Conservation (phyloP, 2,113 vertebrate species). For the Carassius carassius region DNA sequence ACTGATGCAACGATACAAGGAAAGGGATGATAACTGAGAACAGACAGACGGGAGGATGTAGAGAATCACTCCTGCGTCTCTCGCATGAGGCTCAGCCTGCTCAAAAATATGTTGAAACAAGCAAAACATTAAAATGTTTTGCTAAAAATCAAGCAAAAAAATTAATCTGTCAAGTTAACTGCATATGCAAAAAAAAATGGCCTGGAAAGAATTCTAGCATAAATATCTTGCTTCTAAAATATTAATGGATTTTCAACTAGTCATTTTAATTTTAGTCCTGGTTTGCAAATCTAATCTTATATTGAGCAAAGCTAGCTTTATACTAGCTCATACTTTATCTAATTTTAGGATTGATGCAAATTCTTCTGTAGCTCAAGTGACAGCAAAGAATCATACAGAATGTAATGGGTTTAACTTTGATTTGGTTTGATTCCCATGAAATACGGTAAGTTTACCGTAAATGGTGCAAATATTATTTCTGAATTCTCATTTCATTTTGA, state of each 20-base stretch:
- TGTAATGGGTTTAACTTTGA: neutral
- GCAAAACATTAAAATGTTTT: neutral
- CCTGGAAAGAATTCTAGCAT: neutral
- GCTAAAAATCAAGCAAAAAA: neutral
- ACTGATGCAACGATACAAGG: conserved; percentile 14
- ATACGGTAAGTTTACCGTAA: neutral
- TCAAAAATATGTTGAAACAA: neutral
- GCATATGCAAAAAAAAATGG: neutral
- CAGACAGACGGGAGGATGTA: neutral
- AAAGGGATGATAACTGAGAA: conserved; percentile 1
- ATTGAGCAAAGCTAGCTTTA: neutral
- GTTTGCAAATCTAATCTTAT: neutral
- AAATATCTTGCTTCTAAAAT: neutral
- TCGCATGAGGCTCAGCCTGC: neutral
- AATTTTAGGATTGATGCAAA: neutral
- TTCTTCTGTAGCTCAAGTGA: neutral
- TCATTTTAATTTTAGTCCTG: neutral
- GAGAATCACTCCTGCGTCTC: neutral
- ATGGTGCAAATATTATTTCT: neutral
- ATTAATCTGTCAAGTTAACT: neutral
- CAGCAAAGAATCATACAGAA: neutral
- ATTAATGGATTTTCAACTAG: neutral
- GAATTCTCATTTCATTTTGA: too few relatives aligned
- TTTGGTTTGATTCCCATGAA: neutral
- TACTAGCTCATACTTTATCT: neutral